These are phyloP conservation scores for Megaleporinus macrocephalus DNA, from an alignment of 2,113 vertebrate genomes.

Conservation along the genomic window DNA sequence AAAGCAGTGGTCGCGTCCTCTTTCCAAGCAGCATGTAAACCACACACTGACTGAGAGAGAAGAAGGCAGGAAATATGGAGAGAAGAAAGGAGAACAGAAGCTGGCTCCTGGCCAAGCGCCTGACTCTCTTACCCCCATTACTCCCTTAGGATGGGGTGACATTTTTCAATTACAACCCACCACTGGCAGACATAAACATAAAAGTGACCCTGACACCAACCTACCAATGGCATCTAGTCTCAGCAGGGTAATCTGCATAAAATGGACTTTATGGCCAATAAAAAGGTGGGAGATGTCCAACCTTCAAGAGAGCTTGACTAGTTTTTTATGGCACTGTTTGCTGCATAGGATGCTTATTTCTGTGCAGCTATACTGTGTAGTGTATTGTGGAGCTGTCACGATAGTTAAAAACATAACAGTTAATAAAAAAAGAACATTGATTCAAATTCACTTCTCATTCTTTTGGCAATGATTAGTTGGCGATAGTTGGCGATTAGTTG, in stretches of 20 bases:
- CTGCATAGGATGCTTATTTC: background rate
- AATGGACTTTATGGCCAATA: constrained; percentile 32
- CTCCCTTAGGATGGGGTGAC: background rate
- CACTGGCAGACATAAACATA: constrained; percentile 39
- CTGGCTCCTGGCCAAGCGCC: constrained; percentile 20
- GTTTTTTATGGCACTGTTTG: background rate
- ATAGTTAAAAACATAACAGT: background rate
- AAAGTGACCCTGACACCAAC: constrained; percentile 38
- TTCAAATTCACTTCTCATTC: no score
- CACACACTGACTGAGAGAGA: background rate
- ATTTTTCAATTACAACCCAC: constrained; percentile 36
- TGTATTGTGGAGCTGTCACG: background rate
- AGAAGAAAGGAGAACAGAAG: background rate
- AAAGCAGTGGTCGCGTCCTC: constrained; percentile 2
- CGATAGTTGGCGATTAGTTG: no score
- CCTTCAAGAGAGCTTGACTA: constrained; percentile 9
- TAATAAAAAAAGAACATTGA: background rate
- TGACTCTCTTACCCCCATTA: constrained; percentile 33
- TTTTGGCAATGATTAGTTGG: no score
- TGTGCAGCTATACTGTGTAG: background rate
- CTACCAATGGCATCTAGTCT: constrained; percentile 16
- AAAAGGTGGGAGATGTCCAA: constrained; percentile 16
- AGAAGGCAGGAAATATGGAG: background rate
- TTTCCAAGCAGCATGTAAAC: constrained; percentile 6
- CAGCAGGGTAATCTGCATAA: constrained; percentile 30